These are phyloP conservation scores for Bombus turneri DNA, from an alignment of 1,140 invertebrate genomes.

Conservation along the genomic window DNA sequence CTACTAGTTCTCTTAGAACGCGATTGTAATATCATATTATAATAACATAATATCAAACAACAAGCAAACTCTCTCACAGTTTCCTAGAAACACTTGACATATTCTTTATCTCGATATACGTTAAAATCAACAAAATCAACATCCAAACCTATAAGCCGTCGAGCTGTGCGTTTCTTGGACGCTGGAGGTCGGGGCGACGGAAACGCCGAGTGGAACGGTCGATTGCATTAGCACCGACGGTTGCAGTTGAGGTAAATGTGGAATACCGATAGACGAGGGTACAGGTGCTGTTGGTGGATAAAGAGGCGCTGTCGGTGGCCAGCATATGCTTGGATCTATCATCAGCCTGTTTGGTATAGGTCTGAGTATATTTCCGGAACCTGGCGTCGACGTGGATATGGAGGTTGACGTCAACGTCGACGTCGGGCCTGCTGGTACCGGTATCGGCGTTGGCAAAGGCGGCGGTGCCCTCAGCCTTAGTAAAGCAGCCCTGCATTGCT, in stretches of 20 bases:
- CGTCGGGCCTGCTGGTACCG: conserved; percentile 72
- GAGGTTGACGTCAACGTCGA: conserved; percentile 45
- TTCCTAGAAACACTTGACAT: no score
- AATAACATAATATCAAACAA: background rate
- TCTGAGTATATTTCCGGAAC: conserved; percentile 75
- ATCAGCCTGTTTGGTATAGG: conserved; percentile 79
- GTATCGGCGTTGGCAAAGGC: conserved; percentile 78
- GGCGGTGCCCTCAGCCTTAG: conserved; percentile 75
- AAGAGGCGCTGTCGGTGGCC: conserved; percentile 70
- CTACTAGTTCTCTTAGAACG: no score
- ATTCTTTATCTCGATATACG: no score
- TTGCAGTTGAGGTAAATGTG: conserved; percentile 73
- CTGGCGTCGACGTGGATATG: conserved; percentile 48
- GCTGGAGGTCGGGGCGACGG: conserved; percentile 60
- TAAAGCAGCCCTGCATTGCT: conserved; percentile 85
- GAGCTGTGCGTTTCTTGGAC: conserved; percentile 64
- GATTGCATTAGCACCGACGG: conserved; percentile 51
- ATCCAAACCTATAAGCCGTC: conserved; percentile 54
- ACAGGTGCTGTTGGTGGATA: conserved; percentile 54
- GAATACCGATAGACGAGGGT: conserved; percentile 65
- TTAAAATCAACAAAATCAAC: background rate
- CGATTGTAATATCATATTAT: no score
- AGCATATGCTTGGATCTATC: conserved; percentile 74
- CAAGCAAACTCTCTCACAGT: background rate
- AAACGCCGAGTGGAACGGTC: conserved; percentile 63